Base-by-base conservation (phyloP, 2,797 vertebrate genomes). In the Cetoscarus ocellatus region DNA sequence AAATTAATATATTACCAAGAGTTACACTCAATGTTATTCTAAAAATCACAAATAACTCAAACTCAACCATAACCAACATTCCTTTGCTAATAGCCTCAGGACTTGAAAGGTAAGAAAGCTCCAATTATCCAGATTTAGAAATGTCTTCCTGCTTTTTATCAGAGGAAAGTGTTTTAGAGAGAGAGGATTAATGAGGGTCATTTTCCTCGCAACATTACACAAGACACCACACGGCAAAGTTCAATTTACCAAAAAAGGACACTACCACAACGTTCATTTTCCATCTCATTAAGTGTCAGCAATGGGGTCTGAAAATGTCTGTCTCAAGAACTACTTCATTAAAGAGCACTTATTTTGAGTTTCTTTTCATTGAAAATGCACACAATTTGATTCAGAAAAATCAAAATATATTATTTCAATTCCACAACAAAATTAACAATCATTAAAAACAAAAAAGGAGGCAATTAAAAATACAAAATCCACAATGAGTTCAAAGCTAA, bases 371-470 rank as follows among this genome's bases (percentile, higher is more conserved):
- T 34, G 47, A 75, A 55, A 12, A 73, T 9, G 0, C 36, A 83
- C 70, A 84, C 79, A 62, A 19, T 15, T 1, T 19, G 18, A 67
- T 42, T n/a, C 11, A 44, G 70, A 67, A 61, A 38, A 67, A 71
- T 86, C 78, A 75, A 66, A 88, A 92, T 94, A 93, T 94, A 93
- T 93, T 92, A 92, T 89, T 88, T 86, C 56, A 90, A 75, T 90
- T 77, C 61, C 80, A 82, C 67, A 73, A 85, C 60, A 88, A 50
- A 62, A 52, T 73, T 7, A 81, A 73, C 36, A 73, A 56, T 40
- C 84, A 82, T 75, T 62, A 80, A 69, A 59, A 52, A 67, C 70
- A 74, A 64, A 48, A 59, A 70, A 76, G 62, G 61, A 71, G 63
- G 75, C 55, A 52, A 50, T 18, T 56, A 52, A 61, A 71, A 80